phyloP scores from a whole-genome alignment of 2,797 vertebrate genomes.

The Masticophis lateralis region DNA sequence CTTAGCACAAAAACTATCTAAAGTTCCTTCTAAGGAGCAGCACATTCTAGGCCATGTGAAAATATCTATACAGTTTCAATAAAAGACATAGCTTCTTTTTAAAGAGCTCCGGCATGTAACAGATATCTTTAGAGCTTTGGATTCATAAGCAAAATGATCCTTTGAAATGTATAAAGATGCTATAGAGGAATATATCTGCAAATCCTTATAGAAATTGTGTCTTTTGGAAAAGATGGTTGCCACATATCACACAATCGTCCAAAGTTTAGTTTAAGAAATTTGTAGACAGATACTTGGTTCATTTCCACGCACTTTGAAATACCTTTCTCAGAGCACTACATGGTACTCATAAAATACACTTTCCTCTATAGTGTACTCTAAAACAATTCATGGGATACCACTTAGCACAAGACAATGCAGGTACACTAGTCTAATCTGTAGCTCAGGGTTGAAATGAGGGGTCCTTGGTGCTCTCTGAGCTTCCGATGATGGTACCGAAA shows the following conservation, averaged over 20 bases:
- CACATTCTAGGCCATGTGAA: neutral
- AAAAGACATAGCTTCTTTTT: neutral
- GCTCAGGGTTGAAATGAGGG: neutral
- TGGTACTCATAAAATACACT: neutral
- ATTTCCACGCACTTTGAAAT: neutral
- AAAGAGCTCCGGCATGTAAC: neutral
- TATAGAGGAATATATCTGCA: neutral
- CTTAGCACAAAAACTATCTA: neutral
- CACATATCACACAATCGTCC: neutral
- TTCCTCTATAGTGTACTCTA: neutral
- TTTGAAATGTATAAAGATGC: neutral
- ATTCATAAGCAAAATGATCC: neutral
- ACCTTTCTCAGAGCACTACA: neutral
- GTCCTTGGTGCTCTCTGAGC: neutral
- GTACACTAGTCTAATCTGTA: neutral
- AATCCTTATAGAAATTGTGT: neutral
- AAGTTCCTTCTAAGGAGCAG: neutral
- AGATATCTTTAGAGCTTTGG: neutral
- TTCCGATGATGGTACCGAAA: neutral
- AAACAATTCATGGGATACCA: neutral
- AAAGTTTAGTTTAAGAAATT: neutral
- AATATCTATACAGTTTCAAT: neutral
- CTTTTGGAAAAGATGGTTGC: neutral
- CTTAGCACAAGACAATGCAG: neutral
- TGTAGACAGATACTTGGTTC: neutral